Percentiles rank a stretch among this genome's conserved stretches.
Evolutionary conservation across 2,888 invertebrate genomes (phyloP).

Genomic region (Drosophila colorata): DNA sequence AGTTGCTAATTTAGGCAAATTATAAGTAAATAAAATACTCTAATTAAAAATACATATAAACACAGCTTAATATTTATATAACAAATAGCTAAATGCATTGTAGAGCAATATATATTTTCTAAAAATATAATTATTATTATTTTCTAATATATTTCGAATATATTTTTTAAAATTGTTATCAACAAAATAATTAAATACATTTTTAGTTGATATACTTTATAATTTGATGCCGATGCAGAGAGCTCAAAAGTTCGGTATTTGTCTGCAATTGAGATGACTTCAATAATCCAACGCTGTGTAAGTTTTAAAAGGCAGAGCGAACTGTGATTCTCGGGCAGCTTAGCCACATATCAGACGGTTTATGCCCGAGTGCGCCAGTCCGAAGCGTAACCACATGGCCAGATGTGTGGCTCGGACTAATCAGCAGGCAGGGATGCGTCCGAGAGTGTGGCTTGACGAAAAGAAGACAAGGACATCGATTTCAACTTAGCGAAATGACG

Average conservation of each 20-base stretch:
- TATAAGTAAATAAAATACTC: too few species aligned
- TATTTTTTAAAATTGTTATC: too few species aligned
- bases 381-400: constrained; percentile 16
- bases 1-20: too few species aligned
- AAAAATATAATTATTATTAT: too few species aligned
- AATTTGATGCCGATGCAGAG: too few species aligned
- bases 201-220: too few species aligned
- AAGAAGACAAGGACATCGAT: constrained; percentile 61
- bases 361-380: constrained; percentile 23
- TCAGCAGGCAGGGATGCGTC: constrained; percentile 22
- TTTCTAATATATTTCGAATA: too few species aligned
- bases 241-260: not conserved
- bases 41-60: too few species aligned
- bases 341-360: constrained; percentile 8
- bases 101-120: too few species aligned
- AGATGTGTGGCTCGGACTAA: constrained; percentile 30
- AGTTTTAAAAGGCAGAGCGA: not conserved
- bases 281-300: not conserved
- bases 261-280: not conserved
- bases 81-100: too few species aligned
- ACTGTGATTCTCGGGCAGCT: constrained; percentile 6
- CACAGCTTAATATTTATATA: too few species aligned
- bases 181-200: too few species aligned
- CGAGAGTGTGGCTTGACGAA: constrained; percentile 39
- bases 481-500: constrained; percentile 44